phyloP scores from a whole-genome alignment of 1,140 invertebrate species.

The Saccostrea echinata region DNA sequence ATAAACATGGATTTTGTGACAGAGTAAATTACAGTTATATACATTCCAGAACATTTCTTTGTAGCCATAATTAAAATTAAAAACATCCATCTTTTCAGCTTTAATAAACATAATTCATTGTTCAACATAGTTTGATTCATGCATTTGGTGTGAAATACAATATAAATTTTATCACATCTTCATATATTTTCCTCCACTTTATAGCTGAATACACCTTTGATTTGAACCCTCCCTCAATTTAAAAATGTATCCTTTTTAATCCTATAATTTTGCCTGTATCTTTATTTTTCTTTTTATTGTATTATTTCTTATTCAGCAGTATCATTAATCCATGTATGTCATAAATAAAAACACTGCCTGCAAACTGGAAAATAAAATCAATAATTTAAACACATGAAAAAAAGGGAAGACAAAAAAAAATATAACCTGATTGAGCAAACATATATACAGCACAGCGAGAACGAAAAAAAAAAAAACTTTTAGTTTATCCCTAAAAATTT shows the following conservation, averaged over 20 bases:
- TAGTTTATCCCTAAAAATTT: background rate
- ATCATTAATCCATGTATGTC: background rate
- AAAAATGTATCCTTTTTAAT: background rate
- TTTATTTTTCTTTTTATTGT: background rate
- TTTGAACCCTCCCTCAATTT: background rate
- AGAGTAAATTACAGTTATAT: no score
- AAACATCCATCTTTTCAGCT: background rate
- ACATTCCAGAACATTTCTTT: no score
- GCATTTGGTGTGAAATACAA: background rate
- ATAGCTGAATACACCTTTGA: background rate
- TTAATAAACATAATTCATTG: constrained; percentile 25
- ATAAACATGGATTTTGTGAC: no score
- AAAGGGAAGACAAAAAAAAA: background rate
- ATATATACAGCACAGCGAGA: background rate
- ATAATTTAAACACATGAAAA: background rate
- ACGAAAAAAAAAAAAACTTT: background rate
- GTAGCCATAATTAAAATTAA: no score
- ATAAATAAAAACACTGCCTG: background rate
- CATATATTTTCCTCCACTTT: background rate
- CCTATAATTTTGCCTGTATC: background rate
- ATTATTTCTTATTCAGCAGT: constrained; percentile 13
- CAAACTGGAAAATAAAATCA: background rate
- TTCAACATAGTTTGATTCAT: constrained; percentile 35
- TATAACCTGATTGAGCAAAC: background rate
- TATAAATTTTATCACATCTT: constrained; percentile 14